Evolutionary conservation across 2,888 invertebrate genomes (phyloP).

Genomic region (Drosophila meridiana): DNA sequence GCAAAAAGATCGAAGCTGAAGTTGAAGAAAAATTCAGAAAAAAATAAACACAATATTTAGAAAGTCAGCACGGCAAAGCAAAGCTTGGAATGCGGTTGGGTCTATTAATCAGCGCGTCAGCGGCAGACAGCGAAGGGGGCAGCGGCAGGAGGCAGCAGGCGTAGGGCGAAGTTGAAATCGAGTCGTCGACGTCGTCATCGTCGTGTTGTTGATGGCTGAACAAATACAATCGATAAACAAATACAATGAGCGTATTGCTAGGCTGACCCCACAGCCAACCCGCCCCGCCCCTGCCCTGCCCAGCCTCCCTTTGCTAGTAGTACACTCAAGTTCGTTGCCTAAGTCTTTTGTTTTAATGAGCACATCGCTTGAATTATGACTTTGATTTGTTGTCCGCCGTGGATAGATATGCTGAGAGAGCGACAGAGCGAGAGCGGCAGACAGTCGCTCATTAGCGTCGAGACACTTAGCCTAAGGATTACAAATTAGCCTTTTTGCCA

Average conservation of each 20-base stretch:
- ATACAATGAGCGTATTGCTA: constrained; percentile 46
- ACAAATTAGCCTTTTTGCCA: constrained; percentile 77
- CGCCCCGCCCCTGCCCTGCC: not conserved
- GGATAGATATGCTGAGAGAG: constrained; percentile 1
- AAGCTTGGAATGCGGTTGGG: constrained; percentile 78
- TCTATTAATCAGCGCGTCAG: constrained; percentile 79
- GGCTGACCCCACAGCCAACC: not conserved
- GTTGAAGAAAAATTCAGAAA: constrained; percentile 31
- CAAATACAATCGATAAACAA: constrained; percentile 75
- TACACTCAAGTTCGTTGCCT: constrained; percentile 73
- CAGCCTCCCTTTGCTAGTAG: not conserved
- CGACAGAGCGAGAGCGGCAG: constrained; percentile 1
- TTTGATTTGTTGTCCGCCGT: constrained; percentile 62
- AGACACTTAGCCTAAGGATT: constrained; percentile 81
- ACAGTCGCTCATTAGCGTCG: constrained; percentile 71
- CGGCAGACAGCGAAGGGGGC: constrained; percentile 3
- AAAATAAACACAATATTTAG: constrained; percentile 64
- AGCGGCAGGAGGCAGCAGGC: constrained; percentile 5
- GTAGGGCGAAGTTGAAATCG: constrained; percentile 55
- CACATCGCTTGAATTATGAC: constrained; percentile 76
- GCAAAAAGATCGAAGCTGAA: constrained; percentile 38
- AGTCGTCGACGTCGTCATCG: constrained; percentile 45
- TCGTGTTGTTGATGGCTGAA: constrained; percentile 62
- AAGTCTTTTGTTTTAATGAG: constrained; percentile 83
- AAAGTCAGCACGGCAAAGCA: constrained; percentile 66